A percentile compares a stretch with the other conserved stretches of the same genome.
Conservation (phyloP, 1,140 invertebrate genomes). For the Metopolophium dirhodum region DNA sequence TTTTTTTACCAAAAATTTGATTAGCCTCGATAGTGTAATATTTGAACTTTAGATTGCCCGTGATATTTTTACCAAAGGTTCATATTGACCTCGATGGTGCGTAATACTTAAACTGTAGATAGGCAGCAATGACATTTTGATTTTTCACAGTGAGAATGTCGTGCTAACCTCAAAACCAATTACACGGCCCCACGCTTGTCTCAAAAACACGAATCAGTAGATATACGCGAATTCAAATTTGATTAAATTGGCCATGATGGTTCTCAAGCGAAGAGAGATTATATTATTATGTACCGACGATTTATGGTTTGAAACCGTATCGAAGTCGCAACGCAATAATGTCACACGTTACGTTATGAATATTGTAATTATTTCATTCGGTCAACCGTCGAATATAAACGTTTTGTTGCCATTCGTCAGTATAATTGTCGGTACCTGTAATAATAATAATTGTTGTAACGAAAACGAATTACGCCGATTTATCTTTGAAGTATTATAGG, state of each 20-base stretch:
- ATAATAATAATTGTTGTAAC: not conserved
- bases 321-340: not conserved
- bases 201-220: not conserved
- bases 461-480: not conserved
- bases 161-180: not conserved
- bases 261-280: not conserved
- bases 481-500: not conserved
- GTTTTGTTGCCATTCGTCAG: not conserved
- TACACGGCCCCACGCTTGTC: not conserved
- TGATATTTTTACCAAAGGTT: too few relatives aligned
- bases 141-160: not conserved
- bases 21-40: not conserved
- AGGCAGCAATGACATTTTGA: not conserved
- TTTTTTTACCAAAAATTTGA: not conserved
- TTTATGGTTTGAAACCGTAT: not conserved
- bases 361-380: not conserved
- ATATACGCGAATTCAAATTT: not conserved
- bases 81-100: not conserved
- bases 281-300: not conserved
- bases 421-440: not conserved
- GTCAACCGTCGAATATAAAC: not conserved
- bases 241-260: not conserved
- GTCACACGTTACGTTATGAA: not conserved
- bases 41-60: not conserved
- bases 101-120: not conserved